These are phyloP conservation scores for Cricetomys ansorgei DNA, from an alignment of 2,113 vertebrate genomes.

Conservation along the genomic window DNA sequence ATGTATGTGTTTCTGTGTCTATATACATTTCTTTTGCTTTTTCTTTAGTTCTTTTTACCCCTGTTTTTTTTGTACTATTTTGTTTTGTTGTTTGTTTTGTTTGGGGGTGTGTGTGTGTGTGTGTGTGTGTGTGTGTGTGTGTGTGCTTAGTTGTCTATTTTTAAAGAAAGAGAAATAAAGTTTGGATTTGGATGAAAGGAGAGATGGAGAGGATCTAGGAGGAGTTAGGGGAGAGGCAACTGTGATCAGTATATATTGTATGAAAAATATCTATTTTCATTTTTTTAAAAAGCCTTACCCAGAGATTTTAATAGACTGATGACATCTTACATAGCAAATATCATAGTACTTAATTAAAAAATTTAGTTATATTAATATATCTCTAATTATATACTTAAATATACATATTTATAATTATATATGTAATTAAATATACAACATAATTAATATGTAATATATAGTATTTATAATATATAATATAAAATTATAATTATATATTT, in stretches of 20 bases:
- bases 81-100: background rate
- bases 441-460: no score
- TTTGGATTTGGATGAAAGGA: background rate
- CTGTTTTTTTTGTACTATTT: background rate
- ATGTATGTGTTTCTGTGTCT: background rate
- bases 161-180: background rate
- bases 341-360: background rate
- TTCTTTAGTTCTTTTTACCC: background rate
- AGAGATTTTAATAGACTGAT: background rate
- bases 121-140: background rate
- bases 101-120: background rate
- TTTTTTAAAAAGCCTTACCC: background rate
- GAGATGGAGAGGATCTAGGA: background rate
- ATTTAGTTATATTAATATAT: no score
- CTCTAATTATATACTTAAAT: no score
- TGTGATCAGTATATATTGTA: background rate
- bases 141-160: background rate
- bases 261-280: background rate
- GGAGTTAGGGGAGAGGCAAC: background rate
- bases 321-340: background rate
- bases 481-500: no score
- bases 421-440: no score
- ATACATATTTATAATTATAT: no score
- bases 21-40: background rate
- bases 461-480: no score